Evolutionary conservation across 2,888 invertebrate genomes (phyloP).

Genomic region (Polylopha cassiicola): DNA sequence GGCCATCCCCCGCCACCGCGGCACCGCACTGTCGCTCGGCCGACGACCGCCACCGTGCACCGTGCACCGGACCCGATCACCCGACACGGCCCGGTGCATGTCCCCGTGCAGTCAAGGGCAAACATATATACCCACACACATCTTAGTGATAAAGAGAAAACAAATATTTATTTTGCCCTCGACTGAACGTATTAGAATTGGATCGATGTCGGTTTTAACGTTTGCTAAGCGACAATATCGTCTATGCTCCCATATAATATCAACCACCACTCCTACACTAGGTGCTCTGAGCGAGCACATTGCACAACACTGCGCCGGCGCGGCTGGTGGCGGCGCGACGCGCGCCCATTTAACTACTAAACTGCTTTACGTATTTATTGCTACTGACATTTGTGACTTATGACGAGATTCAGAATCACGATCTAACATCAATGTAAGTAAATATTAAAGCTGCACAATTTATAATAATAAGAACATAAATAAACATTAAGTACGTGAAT

Average conservation of each 20-base stretch:
- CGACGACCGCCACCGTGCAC: not conserved
- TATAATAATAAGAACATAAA: slow-evolving; percentile 72
- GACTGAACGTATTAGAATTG: too few species aligned
- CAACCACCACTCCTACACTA: slow-evolving; percentile 29
- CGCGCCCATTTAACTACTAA: slow-evolving; percentile 50
- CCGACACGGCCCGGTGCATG: slow-evolving; percentile 3
- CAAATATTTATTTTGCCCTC: too few species aligned
- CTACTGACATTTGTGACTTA: slow-evolving; percentile 76
- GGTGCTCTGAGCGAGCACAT: slow-evolving; percentile 44
- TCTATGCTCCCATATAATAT: slow-evolving; percentile 25
- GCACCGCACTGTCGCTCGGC: not conserved
- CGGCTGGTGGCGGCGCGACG: slow-evolving; percentile 38
- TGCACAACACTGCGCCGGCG: slow-evolving; percentile 48
- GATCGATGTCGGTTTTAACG: too few species aligned
- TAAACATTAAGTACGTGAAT: slow-evolving; percentile 64
- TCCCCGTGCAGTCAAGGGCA: too few species aligned
- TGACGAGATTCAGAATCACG: slow-evolving; percentile 78
- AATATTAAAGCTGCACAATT: slow-evolving; percentile 77
- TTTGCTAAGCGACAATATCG: too few species aligned
- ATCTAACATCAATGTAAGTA: slow-evolving; percentile 76
- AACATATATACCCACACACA: too few species aligned
- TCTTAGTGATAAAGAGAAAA: too few species aligned
- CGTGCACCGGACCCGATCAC: not conserved
- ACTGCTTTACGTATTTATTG: slow-evolving; percentile 67
- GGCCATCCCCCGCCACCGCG: slow-evolving; percentile 6